Evolutionary conservation across 1,140 invertebrate genomes (phyloP).

Genomic region (Zaprionus lachaisei): DNA sequence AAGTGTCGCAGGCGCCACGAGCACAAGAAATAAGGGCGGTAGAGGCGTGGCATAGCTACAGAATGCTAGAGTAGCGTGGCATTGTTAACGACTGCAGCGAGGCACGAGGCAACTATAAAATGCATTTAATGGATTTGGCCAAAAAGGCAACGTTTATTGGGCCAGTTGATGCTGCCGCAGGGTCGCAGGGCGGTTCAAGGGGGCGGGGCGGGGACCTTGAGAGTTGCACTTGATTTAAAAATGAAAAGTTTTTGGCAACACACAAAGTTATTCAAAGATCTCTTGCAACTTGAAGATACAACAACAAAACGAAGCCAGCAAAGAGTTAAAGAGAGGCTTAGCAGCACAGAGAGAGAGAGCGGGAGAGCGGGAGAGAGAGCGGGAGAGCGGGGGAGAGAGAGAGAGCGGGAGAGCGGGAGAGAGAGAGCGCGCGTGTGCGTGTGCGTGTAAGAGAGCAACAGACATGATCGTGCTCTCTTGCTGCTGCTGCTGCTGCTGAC

Average conservation of each 20-base stretch:
- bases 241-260: background rate
- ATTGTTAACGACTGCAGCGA: conserved; percentile 50
- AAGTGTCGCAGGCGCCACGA: conserved; percentile 42
- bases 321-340: conserved; percentile 22
- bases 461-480: conserved; percentile 25
- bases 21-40: conserved; percentile 22
- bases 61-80: conserved; percentile 5
- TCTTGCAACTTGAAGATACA: conserved; percentile 7
- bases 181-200: background rate
- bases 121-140: conserved; percentile 51
- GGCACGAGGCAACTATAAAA: conserved; percentile 46
- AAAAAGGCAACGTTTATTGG: conserved; percentile 54
- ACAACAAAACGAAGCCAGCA: conserved; percentile 21
- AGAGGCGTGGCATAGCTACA: conserved; percentile 29
- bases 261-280: background rate
- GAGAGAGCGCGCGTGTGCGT: conserved; percentile 8
- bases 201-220: background rate
- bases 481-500: conserved; percentile 17
- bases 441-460: background rate
- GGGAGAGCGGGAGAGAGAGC: background rate
- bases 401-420: background rate
- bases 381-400: background rate
- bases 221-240: conserved; percentile 14
- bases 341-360: background rate
- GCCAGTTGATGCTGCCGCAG: background rate